Conservation (phyloP, 2,797 vertebrate genomes). For the Diplodus puntazzo region DNA sequence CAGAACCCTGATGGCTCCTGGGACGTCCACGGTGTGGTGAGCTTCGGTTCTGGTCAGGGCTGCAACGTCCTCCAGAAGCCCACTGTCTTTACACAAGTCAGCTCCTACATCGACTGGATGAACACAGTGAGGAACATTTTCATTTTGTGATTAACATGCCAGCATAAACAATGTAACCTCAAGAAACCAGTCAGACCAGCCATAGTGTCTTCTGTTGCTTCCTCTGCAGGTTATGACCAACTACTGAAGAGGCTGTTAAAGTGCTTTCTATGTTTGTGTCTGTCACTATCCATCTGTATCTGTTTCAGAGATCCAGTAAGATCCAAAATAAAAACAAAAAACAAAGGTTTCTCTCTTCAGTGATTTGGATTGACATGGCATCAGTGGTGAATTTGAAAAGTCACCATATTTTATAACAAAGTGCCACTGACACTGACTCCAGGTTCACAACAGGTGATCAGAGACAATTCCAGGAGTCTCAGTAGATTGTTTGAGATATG, state of each 20-base stretch:
- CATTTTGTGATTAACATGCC: slow-evolving; percentile 9
- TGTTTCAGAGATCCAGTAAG: slow-evolving; percentile 39
- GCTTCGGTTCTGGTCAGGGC: slow-evolving; percentile 85
- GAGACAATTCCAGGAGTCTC: slow-evolving; percentile 38
- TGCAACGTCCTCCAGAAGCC: slow-evolving; percentile 89
- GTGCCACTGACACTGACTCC: slow-evolving; percentile 10
- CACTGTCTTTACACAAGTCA: slow-evolving; percentile 87
- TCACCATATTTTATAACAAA: slow-evolving; percentile 16
- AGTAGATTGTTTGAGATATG: slow-evolving; percentile 32
- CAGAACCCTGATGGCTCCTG: slow-evolving; percentile 73
- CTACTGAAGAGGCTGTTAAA: slow-evolving; percentile 54
- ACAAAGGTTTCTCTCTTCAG: slow-evolving; percentile 14
- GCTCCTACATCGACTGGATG: slow-evolving; percentile 87
- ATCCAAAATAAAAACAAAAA: slow-evolving; percentile 11
- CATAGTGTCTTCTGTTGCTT: slow-evolving; percentile 46
- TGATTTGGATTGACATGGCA: slow-evolving; percentile 31
- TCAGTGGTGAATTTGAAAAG: slow-evolving; percentile 11
- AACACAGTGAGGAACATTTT: slow-evolving; percentile 74
- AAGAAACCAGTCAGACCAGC: slow-evolving; percentile 15
- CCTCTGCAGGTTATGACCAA: slow-evolving; percentile 67
- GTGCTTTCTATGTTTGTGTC: neutral
- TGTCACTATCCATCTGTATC: neutral
- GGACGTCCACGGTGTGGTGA: slow-evolving; percentile 88
- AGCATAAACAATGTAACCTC: slow-evolving; percentile 12
- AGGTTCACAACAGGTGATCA: neutral